These are phyloP conservation scores for Priapulus caudatus DNA, from an alignment of 2,888 invertebrate species.

Conservation along the genomic window DNA sequence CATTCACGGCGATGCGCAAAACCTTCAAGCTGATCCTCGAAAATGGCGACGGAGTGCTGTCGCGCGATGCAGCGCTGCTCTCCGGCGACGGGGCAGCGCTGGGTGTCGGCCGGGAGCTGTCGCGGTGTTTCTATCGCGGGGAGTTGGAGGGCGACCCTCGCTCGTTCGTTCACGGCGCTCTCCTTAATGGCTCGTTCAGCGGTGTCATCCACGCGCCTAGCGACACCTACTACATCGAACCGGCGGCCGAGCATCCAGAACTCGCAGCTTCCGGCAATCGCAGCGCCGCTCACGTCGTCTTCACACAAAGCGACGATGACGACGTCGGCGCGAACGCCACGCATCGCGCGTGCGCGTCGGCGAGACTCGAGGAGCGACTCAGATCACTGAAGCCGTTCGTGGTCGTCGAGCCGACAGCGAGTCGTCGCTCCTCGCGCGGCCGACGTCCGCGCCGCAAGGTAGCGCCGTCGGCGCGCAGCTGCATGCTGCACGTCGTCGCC, in stretches of 20 bases:
- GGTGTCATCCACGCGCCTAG: neutral
- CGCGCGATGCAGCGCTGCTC: no score
- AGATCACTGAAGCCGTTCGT: neutral
- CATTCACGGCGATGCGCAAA: no score
- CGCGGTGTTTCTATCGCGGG: neutral
- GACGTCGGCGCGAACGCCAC: no score
- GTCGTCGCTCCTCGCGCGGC: no score
- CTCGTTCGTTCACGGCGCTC: conserved; percentile 1
- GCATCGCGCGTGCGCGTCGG: neutral
- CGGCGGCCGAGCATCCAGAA: neutral
- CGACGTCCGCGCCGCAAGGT: no score
- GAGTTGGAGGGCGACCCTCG: neutral
- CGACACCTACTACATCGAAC: conserved; percentile 1
- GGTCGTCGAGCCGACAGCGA: no score
- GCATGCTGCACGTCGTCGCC: neutral
- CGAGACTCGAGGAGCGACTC: neutral
- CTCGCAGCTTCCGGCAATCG: no score
- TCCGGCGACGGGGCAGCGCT: no score
- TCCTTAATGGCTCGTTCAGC: neutral
- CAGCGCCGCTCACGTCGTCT: neutral
- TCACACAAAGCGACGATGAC: neutral
- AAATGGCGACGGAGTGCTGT: no score
- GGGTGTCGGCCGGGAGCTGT: no score
- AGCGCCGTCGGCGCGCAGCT: neutral
- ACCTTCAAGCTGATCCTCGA: no score